Conservation (phyloP, 2,888 invertebrate species). For the Eledone cirrhosa region DNA sequence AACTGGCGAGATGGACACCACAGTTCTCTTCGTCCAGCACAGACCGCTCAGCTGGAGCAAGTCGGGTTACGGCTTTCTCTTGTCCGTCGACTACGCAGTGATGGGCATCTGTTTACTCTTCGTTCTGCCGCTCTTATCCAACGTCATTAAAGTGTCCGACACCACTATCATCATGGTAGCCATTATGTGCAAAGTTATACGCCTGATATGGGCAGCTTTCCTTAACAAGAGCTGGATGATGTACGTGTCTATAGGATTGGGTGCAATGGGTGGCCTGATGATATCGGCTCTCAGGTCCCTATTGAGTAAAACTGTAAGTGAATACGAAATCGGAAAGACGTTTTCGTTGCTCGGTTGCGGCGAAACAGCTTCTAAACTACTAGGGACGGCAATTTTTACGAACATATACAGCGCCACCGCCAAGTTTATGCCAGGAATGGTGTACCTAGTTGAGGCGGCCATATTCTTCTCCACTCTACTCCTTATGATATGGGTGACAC, state of each 20-base stretch:
- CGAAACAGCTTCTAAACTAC: conserved; percentile 60
- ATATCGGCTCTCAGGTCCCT: conserved; percentile 60
- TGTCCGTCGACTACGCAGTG: conserved; percentile 63
- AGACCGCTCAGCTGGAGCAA: conserved; percentile 61
- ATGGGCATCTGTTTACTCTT: conserved; percentile 62
- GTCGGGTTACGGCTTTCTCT: conserved; percentile 62
- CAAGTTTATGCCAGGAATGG: conserved; percentile 56
- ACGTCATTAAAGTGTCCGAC: conserved; percentile 53
- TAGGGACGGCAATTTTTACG: conserved; percentile 60
- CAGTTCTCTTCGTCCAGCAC: conserved; percentile 59
- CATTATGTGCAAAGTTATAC: conserved; percentile 57
- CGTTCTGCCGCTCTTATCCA: conserved; percentile 60
- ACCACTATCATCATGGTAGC: conserved; percentile 58
- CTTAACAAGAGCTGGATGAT: conserved; percentile 58
- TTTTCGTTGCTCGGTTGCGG: conserved; percentile 62
- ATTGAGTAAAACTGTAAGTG: conserved; percentile 61
- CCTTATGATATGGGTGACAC: conserved; percentile 42
- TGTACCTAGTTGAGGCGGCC: conserved; percentile 55
- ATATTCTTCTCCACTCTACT: conserved; percentile 47
- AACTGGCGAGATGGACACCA: conserved; percentile 64
- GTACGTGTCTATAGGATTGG: conserved; percentile 57
- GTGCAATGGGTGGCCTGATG: conserved; percentile 60
- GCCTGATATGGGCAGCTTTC: conserved; percentile 57
- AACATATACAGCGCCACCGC: conserved; percentile 60
- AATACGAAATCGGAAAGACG: conserved; percentile 62